These are phyloP conservation scores for Cladopsammia gracilis DNA, from an alignment of 64 coral and sea anemone genomes.

Conservation along the genomic window DNA sequence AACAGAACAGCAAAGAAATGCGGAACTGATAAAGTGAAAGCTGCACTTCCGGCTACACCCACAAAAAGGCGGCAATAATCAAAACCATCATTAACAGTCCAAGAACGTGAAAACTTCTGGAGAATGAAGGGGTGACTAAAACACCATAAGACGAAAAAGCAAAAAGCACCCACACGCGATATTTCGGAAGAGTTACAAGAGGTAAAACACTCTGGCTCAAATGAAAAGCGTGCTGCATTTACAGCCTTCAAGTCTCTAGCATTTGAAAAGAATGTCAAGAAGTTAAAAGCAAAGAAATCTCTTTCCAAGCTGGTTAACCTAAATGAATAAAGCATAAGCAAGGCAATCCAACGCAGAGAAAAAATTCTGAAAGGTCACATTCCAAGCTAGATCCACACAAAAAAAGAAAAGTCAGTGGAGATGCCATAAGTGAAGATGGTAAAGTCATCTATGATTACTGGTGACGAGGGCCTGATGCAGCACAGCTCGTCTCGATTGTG, in stretches of 20 bases:
- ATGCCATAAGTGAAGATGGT: constrained; percentile 19
- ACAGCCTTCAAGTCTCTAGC: constrained; percentile 23
- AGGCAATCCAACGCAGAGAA: constrained; percentile 23
- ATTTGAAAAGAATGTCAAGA: constrained; percentile 42
- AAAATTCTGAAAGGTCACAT: constrained; percentile 27
- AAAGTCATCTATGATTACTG: constrained; percentile 58
- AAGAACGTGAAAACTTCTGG: constrained; percentile 55
- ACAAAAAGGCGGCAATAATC: constrained; percentile 23
- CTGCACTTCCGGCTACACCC: constrained; percentile 14
- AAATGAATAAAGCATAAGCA: constrained; percentile 13
- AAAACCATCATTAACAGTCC: constrained; percentile 19
- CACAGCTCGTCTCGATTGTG: too few relatives aligned
- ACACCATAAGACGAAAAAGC: constrained; percentile 48
- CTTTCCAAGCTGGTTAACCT: constrained; percentile 42
- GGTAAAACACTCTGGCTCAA: constrained; percentile 18
- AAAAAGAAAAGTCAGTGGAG: constrained; percentile 38
- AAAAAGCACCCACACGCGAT: constrained; percentile 16
- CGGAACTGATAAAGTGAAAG: constrained; percentile 20
- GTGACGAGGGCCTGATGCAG: too few relatives aligned
- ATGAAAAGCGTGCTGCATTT: constrained; percentile 18
- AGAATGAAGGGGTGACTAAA: constrained; percentile 1
- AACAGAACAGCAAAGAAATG: constrained; percentile 64
- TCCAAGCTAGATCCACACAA: constrained; percentile 48
- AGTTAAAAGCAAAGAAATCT: constrained; percentile 28
- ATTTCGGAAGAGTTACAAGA: constrained; percentile 12